These are phyloP conservation scores for Strix uralensis DNA, from an alignment of 2,113 vertebrate genomes.

Conservation along the genomic window DNA sequence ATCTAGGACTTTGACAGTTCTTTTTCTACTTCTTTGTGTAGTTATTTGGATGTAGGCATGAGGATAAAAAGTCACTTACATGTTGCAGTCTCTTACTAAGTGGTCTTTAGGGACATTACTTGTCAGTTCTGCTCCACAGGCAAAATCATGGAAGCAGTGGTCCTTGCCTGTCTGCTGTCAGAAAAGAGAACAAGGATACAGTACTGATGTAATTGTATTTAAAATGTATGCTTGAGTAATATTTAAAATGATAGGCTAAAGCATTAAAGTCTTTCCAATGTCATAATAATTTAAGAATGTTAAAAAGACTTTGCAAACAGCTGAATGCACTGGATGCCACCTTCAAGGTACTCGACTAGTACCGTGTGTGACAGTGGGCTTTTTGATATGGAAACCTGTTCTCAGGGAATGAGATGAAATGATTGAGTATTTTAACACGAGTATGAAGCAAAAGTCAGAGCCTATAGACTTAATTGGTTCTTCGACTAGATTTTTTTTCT, in stretches of 20 bases:
- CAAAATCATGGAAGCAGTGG: neutral
- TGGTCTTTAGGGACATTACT: neutral
- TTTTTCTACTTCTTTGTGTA: neutral
- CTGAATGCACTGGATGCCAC: neutral
- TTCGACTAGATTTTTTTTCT: neutral
- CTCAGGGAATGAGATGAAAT: neutral
- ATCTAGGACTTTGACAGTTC: neutral
- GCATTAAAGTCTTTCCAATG: neutral
- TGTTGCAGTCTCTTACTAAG: neutral
- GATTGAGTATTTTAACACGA: neutral
- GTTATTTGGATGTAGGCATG: neutral
- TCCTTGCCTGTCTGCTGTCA: neutral
- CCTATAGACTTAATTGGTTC: neutral
- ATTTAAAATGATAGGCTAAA: conserved; percentile 13
- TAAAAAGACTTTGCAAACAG: neutral
- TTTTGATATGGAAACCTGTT: neutral
- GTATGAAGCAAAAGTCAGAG: neutral
- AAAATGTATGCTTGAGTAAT: neutral
- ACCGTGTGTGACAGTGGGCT: neutral
- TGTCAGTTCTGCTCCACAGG: neutral
- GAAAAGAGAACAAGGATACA: neutral
- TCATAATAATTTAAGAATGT: neutral
- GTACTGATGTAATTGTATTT: neutral
- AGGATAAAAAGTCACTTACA: neutral
- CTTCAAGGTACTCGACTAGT: neutral